Conservation (phyloP, 2,888 invertebrate species). For the Alentia gelatinosa region DNA sequence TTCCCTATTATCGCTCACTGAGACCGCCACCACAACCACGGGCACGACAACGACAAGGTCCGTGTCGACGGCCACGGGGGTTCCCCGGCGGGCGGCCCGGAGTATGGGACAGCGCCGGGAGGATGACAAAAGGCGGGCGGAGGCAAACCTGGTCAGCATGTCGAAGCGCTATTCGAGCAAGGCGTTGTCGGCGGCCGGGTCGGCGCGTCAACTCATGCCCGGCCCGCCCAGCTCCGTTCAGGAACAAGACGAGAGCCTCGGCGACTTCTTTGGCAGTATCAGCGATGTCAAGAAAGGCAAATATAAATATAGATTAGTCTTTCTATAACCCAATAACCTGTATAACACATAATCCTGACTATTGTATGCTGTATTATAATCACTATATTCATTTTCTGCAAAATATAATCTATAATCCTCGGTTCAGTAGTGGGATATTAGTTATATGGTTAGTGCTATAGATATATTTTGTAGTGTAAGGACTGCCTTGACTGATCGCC, state of each 20-base stretch:
- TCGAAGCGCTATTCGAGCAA: constrained; percentile 9
- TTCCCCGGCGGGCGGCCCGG: background rate
- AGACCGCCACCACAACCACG: background rate
- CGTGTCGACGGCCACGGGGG: background rate
- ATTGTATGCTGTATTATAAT: background rate
- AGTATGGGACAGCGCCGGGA: background rate
- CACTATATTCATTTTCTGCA: too few relatives aligned
- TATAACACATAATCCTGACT: background rate
- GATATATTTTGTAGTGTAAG: too few relatives aligned
- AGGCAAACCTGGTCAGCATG: background rate
- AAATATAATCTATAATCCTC: too few relatives aligned
- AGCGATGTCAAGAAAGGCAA: constrained; percentile 40
- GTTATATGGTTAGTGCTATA: too few relatives aligned
- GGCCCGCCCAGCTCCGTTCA: background rate
- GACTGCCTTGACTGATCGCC: too few relatives aligned
- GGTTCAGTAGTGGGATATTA: too few relatives aligned
- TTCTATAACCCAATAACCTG: background rate
- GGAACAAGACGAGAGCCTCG: background rate
- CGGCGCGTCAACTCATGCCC: background rate
- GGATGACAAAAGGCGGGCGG: background rate
- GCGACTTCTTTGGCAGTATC: constrained; percentile 13
- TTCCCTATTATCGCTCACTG: background rate
- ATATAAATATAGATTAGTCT: constrained; percentile 26
- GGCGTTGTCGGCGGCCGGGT: background rate
- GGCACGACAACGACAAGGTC: background rate